Evolutionary conservation across 2,888 invertebrate species (phyloP).

Genomic region (Buathra laborator): DNA sequence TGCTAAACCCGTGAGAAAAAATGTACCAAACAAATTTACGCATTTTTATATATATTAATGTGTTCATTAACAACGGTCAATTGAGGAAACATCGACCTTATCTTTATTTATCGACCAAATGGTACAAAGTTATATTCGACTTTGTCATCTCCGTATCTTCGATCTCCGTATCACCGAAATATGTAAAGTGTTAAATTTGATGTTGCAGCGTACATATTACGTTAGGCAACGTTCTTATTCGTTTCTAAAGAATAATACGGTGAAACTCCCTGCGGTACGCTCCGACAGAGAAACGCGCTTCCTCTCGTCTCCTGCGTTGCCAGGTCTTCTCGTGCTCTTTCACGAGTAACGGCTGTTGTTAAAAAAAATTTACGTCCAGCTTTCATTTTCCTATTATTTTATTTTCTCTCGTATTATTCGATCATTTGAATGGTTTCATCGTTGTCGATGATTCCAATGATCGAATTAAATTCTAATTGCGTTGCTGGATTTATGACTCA

Average conservation of each 20-base stretch:
- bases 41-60: no score
- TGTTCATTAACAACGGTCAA: no score
- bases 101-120: neutral
- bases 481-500: conserved; percentile 13
- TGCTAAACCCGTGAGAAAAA: no score
- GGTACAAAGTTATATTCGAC: neutral
- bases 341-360: conserved; percentile 29
- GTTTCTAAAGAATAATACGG: conserved; percentile 31
- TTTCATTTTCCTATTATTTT: neutral
- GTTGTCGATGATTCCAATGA: neutral
- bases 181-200: neutral
- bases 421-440: neutral
- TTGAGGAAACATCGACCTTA: no score
- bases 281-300: conserved; percentile 27
- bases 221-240: conserved; percentile 5
- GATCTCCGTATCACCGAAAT: neutral
- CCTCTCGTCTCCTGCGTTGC: conserved; percentile 44
- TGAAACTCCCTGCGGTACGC: conserved; percentile 62
- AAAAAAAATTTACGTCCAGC: conserved; percentile 1
- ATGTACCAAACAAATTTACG: no score
- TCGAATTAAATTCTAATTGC: neutral
- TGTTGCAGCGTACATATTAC: neutral
- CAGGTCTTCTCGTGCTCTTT: neutral
- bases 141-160: no score
- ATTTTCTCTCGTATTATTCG: no score